Evolutionary conservation across 1,140 invertebrate genomes (phyloP).

Genomic region (Euglossa dilemma): DNA sequence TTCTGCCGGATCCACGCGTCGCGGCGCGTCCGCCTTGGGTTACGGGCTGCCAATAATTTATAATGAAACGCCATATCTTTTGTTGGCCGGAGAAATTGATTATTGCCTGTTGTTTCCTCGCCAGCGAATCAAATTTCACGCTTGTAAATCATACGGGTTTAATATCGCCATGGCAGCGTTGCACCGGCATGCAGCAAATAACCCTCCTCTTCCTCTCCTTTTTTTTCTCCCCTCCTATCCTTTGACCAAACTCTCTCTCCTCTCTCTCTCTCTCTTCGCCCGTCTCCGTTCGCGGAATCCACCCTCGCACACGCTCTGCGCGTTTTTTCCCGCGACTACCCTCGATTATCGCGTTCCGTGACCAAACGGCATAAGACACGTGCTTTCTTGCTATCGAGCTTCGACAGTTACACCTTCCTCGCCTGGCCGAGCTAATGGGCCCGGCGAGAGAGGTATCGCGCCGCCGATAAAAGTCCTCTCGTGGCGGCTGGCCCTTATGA

Average conservation of each 20-base stretch:
- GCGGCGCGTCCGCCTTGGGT: constrained; percentile 17
- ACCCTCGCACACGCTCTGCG: not conserved
- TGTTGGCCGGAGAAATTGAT: constrained; percentile 63
- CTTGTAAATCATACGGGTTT: constrained; percentile 70
- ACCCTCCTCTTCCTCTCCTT: not conserved
- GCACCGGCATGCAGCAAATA: constrained; percentile 55
- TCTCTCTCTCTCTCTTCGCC: not conserved
- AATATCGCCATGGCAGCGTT: constrained; percentile 61
- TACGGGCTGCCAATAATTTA: constrained; percentile 57
- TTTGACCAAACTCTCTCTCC: constrained; percentile 15
- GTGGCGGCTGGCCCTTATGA: constrained; percentile 2
- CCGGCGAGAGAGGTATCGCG: constrained; percentile 38
- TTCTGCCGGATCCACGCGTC: not conserved
- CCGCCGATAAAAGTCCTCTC: constrained; percentile 34
- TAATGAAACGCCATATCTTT: constrained; percentile 59
- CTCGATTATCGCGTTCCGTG: constrained; percentile 51
- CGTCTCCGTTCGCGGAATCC: not conserved
- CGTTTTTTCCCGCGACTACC: not conserved
- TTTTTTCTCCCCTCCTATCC: constrained; percentile 20
- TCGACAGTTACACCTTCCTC: constrained; percentile 29
- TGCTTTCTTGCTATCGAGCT: constrained; percentile 46
- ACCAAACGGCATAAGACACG: constrained; percentile 51
- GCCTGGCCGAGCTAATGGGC: constrained; percentile 51
- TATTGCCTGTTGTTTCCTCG: constrained; percentile 66
- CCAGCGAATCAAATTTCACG: constrained; percentile 69